Base-by-base conservation (phyloP, 2,888 invertebrate species). In the Thysanoteuthis rhombus region DNA sequence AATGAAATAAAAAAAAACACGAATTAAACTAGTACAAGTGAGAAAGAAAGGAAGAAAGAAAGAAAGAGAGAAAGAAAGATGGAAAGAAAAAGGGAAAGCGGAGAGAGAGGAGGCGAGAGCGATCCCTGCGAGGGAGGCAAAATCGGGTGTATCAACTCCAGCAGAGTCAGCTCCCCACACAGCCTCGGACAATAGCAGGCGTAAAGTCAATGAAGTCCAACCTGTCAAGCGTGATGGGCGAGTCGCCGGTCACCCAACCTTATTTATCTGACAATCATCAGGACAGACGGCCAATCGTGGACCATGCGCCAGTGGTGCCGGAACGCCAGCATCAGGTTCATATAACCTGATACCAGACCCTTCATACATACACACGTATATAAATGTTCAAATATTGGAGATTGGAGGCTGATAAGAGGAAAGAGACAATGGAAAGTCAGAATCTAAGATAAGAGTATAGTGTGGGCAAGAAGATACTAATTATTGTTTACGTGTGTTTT, bases 191-290 rank as follows among this genome's bases (percentile, higher is more conserved):
- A 75, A 75, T 75, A 36, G 75, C n/a, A 75, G 75, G 75, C 75
- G 75, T 75, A 75, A 75, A 75, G 75, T 75, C 75, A 75, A 75
- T n/a, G 75, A 75, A 75, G 75, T 75, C 75, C 75, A 75, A n/a
- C n/a, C 75, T 75, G 75, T 75, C 75, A 75, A 75, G 75, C 75
- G n/a, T 75, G 75, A 75, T 75, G 75, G n/a, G 75, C n/a, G 75
- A 75, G n/a, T n/a, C n/a, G 75, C 75, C 75, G 75, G 75, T 36
- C 75, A 75, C n/a, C 36, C 25, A 75, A 12, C n/a, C 36, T 75
- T 75, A 36, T 75, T 75, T 75, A 75, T 75, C 75, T 75, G 75
- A 36, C n/a, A 75, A 75, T 75, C 75, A 75, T n/a, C 75, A 16
- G n/a, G 36, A 75, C 75, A n/a, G 16, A n/a, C n/a, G n/a, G 75